Conservation (phyloP, 2,888 invertebrate genomes). For the Dusona sp. region DNA sequence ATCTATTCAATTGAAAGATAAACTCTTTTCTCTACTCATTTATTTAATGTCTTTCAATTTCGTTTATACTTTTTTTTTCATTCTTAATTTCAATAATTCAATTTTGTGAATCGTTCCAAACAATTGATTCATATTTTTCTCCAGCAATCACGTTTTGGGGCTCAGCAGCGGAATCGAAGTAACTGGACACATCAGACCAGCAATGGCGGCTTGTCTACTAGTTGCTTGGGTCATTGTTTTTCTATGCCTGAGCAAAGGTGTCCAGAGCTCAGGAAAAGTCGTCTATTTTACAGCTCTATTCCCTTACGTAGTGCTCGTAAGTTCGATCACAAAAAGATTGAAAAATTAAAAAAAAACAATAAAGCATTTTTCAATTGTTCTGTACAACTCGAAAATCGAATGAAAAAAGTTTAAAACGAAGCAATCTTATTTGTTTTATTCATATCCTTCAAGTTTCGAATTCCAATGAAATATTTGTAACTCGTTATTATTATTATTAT, state of each 20-base stretch:
- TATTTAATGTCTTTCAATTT: neutral
- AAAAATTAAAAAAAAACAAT: neutral
- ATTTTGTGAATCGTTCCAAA: no score
- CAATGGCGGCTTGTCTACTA: constrained; percentile 90
- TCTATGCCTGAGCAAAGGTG: constrained; percentile 91
- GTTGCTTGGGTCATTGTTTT: constrained; percentile 93
- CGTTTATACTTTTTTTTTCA: neutral
- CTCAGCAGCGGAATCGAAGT: constrained; percentile 91
- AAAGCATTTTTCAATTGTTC: no score
- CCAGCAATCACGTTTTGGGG: constrained; percentile 87
- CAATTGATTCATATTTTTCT: neutral
- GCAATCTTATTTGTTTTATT: no score
- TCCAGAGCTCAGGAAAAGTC: constrained; percentile 92
- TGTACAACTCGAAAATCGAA: no score
- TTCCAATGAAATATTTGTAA: no score
- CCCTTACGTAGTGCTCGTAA: constrained; percentile 91
- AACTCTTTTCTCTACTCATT: neutral
- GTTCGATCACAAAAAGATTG: constrained; percentile 77
- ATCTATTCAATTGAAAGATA: neutral
- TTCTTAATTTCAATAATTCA: no score
- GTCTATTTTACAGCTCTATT: constrained; percentile 92
- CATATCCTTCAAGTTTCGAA: no score
- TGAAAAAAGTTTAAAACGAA: no score
- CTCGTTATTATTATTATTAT: neutral
- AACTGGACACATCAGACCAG: constrained; percentile 88